Conservation (phyloP, 2,888 invertebrate genomes). For the Fragum whitleyi region DNA sequence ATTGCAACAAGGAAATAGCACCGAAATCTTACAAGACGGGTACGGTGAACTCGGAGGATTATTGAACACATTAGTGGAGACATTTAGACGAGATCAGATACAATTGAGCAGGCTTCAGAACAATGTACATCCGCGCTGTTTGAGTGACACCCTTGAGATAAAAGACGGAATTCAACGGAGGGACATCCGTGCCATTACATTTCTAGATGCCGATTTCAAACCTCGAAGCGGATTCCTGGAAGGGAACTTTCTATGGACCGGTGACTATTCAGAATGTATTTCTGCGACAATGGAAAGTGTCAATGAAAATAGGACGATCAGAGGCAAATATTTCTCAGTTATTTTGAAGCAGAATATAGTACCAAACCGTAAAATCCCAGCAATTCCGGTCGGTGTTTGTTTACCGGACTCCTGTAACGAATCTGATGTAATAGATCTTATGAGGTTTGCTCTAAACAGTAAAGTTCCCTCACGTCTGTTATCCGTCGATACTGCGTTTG, state of each 20-base stretch:
- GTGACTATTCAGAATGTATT: constrained; percentile 48
- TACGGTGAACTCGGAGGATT: not conserved
- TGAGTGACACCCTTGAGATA: constrained; percentile 42
- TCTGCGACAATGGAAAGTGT: constrained; percentile 12
- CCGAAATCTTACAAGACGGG: not conserved
- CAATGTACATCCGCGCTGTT: constrained; percentile 4
- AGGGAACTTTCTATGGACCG: constrained; percentile 33
- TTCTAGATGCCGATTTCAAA: constrained; percentile 43
- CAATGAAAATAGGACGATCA: constrained; percentile 19
- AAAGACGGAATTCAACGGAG: not conserved
- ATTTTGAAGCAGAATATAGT: not conserved
- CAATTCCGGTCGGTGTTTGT: constrained; percentile 37
- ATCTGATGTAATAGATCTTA: constrained; percentile 15
- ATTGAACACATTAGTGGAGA: not conserved
- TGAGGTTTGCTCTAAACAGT: not conserved
- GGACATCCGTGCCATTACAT: constrained; percentile 26
- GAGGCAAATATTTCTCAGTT: constrained; percentile 46
- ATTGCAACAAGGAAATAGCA: not conserved
- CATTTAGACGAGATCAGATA: not conserved
- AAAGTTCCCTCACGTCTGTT: not conserved
- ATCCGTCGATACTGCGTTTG: not conserved
- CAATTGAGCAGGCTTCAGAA: not conserved
- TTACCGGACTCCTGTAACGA: constrained; percentile 44
- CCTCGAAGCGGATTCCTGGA: constrained; percentile 32
- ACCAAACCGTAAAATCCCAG: not conserved